These are phyloP conservation scores for Drosophila cracens DNA, from an alignment of 2,888 invertebrate genomes.

Conservation along the genomic window DNA sequence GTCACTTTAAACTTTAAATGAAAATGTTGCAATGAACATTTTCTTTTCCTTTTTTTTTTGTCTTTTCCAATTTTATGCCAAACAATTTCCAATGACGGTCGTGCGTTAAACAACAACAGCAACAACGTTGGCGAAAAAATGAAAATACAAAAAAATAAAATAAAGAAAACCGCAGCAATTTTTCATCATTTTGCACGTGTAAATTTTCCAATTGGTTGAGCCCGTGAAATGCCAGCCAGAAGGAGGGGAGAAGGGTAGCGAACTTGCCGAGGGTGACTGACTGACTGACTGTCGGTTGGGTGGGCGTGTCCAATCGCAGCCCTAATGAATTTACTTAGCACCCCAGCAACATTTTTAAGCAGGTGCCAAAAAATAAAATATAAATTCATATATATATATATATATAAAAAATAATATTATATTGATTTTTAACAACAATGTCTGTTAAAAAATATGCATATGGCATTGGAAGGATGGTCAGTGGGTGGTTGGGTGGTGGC, in stretches of 20 bases:
- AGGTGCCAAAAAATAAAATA: slow-evolving; percentile 7
- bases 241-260: background rate
- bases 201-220: slow-evolving; percentile 83
- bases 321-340: slow-evolving; percentile 28
- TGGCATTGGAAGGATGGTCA: background rate
- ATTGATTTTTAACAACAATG: background rate
- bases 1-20: slow-evolving; percentile 72
- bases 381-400: background rate
- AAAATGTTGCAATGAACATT: slow-evolving; percentile 69
- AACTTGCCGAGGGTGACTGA: background rate
- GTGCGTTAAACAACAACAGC: slow-evolving; percentile 18
- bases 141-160: slow-evolving; percentile 25
- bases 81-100: slow-evolving; percentile 63
- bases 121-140: slow-evolving; percentile 17
- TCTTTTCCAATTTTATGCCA: slow-evolving; percentile 72
- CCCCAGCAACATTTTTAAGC: background rate
- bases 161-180: slow-evolving; percentile 81
- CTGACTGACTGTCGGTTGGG: background rate
- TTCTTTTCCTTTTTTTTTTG: slow-evolving; percentile 56
- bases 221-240: slow-evolving; percentile 59
- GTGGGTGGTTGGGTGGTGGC: background rate
- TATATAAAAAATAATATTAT: background rate
- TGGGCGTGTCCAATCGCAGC: slow-evolving; percentile 27
- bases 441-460: background rate
- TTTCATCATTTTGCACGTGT: slow-evolving; percentile 84